Base-by-base conservation (phyloP, 2,888 invertebrate species). In the Drosophila flavopinicola region DNA sequence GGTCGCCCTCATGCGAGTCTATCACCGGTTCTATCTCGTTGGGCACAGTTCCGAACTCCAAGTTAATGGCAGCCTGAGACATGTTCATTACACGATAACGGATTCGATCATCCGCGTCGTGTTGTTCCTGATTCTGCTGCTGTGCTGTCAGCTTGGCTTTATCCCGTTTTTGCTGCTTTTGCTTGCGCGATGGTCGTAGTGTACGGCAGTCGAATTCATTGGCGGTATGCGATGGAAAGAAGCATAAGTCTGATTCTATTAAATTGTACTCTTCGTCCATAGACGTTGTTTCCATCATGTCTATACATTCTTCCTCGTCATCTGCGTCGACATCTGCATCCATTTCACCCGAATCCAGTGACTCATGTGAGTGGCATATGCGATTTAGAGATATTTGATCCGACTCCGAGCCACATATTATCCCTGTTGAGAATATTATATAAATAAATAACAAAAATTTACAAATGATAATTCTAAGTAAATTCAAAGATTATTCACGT, bases 281-380 rank as follows among this genome's bases (percentile, higher is more conserved):
- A 4, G 91, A 91, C 7, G 88, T 90, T 1, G 91, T 90, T 30
- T 91, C 91, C 41, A 91, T 78, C 51, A 91, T 89, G 66, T 91
- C 91, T 39, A 91, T 90, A 57, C 93, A 93, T 77, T 92, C 92
- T 86, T 93, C 93, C 79, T 94, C 94, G 59, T 93, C 92, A 88
- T 82, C 78, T 1, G 63, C 73, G 32, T 92, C 92, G 80, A 93
- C 93, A 86, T 94, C 94, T 64, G 93, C 92, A 88, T 94, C 93
- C 84, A 91, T 90, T 88, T 92, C 90, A 25, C 94, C 94, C 6
- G 95, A 94, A 88, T 95, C 95, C 48, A 95, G 92, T 76, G 95
- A 95, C 89, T 96, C 95, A 78, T 94, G 93, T 69, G 95, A 95
- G 83, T 94, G 93, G 11, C 91, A 88, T 25, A 91, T 91, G 58